phyloP scores from a whole-genome alignment of 2,888 invertebrate species.

The Thereva unica region DNA sequence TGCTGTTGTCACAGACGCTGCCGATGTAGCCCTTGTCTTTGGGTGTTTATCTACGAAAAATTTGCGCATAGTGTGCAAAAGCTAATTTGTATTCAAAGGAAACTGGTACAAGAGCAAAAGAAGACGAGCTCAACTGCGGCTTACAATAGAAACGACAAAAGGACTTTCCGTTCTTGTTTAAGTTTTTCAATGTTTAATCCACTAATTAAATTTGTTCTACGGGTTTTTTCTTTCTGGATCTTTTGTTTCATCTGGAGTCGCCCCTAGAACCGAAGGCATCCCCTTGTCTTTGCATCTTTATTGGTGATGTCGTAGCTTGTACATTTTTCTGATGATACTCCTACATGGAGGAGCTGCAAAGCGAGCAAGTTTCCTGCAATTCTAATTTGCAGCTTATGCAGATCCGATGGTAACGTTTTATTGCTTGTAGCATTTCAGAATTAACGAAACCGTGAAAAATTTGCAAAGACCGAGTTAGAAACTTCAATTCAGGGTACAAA shows the following conservation, averaged over 20 bases:
- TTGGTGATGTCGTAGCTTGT: too few species aligned
- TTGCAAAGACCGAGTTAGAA: too few species aligned
- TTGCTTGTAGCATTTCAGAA: too few species aligned
- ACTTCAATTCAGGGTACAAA: too few species aligned
- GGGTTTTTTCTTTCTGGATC: conserved; percentile 21
- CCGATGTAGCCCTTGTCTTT: conserved; percentile 27
- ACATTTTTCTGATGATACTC: too few species aligned
- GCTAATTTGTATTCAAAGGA: conserved; percentile 39
- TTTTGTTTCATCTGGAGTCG: conserved; percentile 35
- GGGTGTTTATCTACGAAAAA: conserved; percentile 38
- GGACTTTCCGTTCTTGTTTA: conserved; percentile 40
- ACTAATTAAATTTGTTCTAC: conserved; percentile 40
- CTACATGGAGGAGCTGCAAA: too few species aligned
- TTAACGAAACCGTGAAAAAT: too few species aligned
- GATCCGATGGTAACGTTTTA: too few species aligned
- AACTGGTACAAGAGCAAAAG: conserved; percentile 22
- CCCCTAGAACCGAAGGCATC: neutral
- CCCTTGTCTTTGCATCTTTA: too few species aligned
- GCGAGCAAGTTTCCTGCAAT: too few species aligned
- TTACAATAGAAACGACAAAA: conserved; percentile 39
- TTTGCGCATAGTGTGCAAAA: conserved; percentile 36
- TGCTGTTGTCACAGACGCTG: conserved; percentile 29
- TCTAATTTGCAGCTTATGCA: too few species aligned
- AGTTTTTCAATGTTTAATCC: conserved; percentile 40
- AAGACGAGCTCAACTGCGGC: conserved; percentile 21